A percentile compares a stretch with the other conserved stretches of the same genome.
Conservation (phyloP, 2,113 vertebrate species). For the Brachirus orientalis region DNA sequence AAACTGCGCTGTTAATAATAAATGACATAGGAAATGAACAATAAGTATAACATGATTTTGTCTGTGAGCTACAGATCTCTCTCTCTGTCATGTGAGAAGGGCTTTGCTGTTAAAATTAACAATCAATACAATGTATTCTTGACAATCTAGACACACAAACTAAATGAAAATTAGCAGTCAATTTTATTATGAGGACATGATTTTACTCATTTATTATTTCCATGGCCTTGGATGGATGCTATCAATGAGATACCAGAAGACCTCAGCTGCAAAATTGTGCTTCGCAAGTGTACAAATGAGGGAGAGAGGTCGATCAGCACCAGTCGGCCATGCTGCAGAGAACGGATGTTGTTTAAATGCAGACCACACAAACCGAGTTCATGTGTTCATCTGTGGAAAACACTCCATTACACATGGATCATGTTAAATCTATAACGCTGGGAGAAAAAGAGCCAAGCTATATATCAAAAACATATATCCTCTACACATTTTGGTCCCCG, state of each 20-base stretch:
- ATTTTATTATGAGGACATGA: slow-evolving; percentile 20
- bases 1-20: slow-evolving; percentile 31
- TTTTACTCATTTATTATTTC: slow-evolving; percentile 25
- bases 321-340: slow-evolving; percentile 4
- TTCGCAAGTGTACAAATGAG: slow-evolving; percentile 14
- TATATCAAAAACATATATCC: slow-evolving; percentile 11
- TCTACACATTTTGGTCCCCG: slow-evolving; percentile 3
- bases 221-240: slow-evolving; percentile 21
- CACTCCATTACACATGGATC: not conserved
- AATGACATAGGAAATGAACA: slow-evolving; percentile 24
- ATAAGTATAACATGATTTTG: not conserved
- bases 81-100: not conserved
- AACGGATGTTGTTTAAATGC: not conserved
- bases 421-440: not conserved
- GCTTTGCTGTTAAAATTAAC: slow-evolving; percentile 3
- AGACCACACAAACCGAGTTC: not conserved
- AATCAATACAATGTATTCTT: slow-evolving; percentile 18
- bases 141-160: slow-evolving; percentile 16
- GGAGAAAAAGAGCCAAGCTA: slow-evolving; percentile 2
- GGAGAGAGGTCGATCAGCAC: slow-evolving; percentile 18
- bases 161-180: slow-evolving; percentile 34
- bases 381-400: not conserved
- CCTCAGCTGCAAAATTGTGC: slow-evolving; percentile 3
- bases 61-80: not conserved
- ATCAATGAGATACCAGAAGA: slow-evolving; percentile 18